Conservation (phyloP, 2,888 invertebrate genomes). For the Leptura quadrifasciata region DNA sequence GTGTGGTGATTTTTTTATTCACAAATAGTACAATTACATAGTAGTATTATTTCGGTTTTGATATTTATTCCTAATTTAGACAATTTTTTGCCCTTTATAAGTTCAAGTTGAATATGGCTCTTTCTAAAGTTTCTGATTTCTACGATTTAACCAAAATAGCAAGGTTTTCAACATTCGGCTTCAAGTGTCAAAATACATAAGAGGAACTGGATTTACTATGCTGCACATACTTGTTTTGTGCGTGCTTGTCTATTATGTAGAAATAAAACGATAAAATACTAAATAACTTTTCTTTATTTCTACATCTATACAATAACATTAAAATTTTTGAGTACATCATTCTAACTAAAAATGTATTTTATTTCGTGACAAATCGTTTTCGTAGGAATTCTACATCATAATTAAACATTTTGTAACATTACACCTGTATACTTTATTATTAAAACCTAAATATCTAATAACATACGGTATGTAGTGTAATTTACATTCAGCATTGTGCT, state of each 20-base stretch:
- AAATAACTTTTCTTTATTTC: constrained; percentile 26
- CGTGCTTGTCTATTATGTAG: neutral
- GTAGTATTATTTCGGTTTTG: too few relatives aligned
- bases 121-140: too few relatives aligned
- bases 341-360: constrained; percentile 27
- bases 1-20: too few relatives aligned
- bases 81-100: too few relatives aligned
- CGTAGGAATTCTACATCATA: constrained; percentile 18
- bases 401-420: neutral
- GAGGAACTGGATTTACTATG: too few relatives aligned
- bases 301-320: constrained; percentile 23
- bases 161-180: too few relatives aligned
- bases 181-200: too few relatives aligned
- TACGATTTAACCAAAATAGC: too few relatives aligned
- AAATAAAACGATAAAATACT: neutral
- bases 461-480: neutral
- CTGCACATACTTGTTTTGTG: too few relatives aligned
- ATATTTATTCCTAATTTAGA: too few relatives aligned
- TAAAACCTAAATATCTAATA: constrained; percentile 22
- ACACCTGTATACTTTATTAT: constrained; percentile 21
- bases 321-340: constrained; percentile 19
- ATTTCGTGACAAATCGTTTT: constrained; percentile 23
- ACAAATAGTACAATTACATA: too few relatives aligned
- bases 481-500: constrained; percentile 31
- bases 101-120: too few relatives aligned